Evolutionary conservation across 2,888 invertebrate genomes (phyloP), one percentile per base, ranked within the genome.

Genomic region (Ormyrus pomaceus): DNA sequence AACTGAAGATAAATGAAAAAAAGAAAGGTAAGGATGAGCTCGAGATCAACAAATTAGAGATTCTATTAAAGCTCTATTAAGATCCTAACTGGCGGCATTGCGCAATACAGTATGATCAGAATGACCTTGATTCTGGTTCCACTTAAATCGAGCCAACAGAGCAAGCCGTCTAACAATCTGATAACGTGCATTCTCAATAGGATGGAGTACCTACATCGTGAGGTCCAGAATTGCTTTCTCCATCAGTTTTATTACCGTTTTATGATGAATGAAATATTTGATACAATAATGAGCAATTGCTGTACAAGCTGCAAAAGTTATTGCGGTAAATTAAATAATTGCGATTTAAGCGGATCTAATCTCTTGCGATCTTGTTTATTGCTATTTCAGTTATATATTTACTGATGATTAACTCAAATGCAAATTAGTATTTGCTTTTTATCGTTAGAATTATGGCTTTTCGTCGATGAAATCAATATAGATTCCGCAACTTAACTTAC

Each of bases 311-410:
- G 50, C 0, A 8, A 6, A 46, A 58, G 51, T 66, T 70, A 66
- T 80, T 66, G 51, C 72, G 6, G 53, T 45, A 50, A 68, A 80
- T 75, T 80, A 56, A 75, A 76, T 80, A 76, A 80, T 80, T 76
- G 51, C n/a, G 51, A 61, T 59, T 46, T 79, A 75, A 61, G 71
- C 13, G 46, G 34, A n/a, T 7, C 53, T 9, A 50, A 34, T 34
- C 34, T 34, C 48, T 78, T 51, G 53, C n/a, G 51, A 77, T n/a
- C 53, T 73, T 51, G 50, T 68, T 34, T 61, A 69, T 10, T 46
- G 8, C 6, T 10, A 34, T 50, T 69, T 61, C 53, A 69, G n/a
- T 55, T 11, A n/a, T n/a, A 34, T 19, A 34, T 19, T 55, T 10
- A 13, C 48, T 62, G 10, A 34, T 34, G 34, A 69, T 68, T 48